Conservation (phyloP, 1,140 invertebrate genomes). For the Cryptotermes secundus region DNA sequence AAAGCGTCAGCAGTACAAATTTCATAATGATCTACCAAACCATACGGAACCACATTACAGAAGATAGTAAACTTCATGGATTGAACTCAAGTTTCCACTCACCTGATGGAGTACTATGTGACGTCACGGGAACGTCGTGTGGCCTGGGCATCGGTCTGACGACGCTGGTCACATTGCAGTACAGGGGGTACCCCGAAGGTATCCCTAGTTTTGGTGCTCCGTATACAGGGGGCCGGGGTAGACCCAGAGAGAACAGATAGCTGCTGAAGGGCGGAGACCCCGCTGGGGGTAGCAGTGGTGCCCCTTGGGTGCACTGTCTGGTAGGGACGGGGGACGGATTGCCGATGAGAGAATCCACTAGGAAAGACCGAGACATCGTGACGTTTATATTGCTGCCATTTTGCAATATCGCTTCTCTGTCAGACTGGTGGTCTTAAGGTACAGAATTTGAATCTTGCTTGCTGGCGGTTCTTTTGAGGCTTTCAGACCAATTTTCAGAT, state of each 20-base stretch:
- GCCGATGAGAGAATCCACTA: slow-evolving; percentile 29
- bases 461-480: no score
- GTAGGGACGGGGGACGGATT: background rate
- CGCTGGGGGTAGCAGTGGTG: background rate
- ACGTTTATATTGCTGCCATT: no score
- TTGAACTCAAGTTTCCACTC: background rate
- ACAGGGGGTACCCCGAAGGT: slow-evolving; percentile 17
- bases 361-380: slow-evolving; percentile 29
- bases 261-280: slow-evolving; percentile 15
- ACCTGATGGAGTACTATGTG: background rate
- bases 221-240: background rate
- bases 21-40: no score
- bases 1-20: no score
- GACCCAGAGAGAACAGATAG: slow-evolving; percentile 30
- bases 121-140: background rate
- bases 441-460: no score
- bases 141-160: background rate
- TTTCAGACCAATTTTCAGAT: no score
- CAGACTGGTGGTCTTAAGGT: no score
- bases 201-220: background rate
- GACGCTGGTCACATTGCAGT: background rate
- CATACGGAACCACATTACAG: no score
- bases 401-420: no score
- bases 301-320: no score
- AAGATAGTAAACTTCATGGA: no score